Conservation (phyloP, 2,888 invertebrate genomes). For the Notocelia uddmanniana region DNA sequence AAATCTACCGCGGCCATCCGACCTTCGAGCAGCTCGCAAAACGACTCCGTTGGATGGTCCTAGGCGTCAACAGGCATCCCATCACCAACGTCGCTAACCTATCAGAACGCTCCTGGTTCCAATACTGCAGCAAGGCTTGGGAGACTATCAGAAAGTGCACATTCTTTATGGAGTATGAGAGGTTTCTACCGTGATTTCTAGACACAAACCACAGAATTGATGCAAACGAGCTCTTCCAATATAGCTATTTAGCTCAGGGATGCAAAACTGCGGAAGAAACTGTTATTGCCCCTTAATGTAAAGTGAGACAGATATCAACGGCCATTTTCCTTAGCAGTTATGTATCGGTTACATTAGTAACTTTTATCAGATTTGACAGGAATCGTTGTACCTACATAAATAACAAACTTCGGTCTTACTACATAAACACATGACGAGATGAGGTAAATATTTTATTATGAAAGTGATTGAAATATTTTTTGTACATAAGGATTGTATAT, state of each 20-base stretch:
- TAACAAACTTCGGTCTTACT: no score
- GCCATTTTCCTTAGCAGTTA: no score
- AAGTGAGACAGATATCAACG: no score
- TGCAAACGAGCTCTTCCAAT: background rate
- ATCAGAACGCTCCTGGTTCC: slow-evolving; percentile 94
- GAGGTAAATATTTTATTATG: no score
- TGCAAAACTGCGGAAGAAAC: no score
- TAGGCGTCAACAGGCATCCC: slow-evolving; percentile 89
- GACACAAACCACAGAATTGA: background rate
- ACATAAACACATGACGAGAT: no score
- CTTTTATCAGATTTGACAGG: no score
- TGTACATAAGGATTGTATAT: no score
- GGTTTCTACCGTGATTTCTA: slow-evolving; percentile 87
- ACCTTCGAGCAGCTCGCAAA: slow-evolving; percentile 88
- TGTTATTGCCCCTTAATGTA: no score
- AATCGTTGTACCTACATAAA: no score
- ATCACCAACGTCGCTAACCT: slow-evolving; percentile 89
- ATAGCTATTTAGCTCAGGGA: background rate
- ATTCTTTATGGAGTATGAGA: slow-evolving; percentile 93
- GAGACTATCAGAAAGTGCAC: slow-evolving; percentile 94
- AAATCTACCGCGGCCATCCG: slow-evolving; percentile 87
- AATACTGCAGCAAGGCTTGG: slow-evolving; percentile 93
- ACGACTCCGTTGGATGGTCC: slow-evolving; percentile 89
- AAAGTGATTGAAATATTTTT: no score
- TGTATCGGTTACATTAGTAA: no score